Percentiles rank a stretch among this genome's conserved stretches.
phyloP scores from a whole-genome alignment of 2,113 vertebrate genomes.

The Clinocottus analis region DNA sequence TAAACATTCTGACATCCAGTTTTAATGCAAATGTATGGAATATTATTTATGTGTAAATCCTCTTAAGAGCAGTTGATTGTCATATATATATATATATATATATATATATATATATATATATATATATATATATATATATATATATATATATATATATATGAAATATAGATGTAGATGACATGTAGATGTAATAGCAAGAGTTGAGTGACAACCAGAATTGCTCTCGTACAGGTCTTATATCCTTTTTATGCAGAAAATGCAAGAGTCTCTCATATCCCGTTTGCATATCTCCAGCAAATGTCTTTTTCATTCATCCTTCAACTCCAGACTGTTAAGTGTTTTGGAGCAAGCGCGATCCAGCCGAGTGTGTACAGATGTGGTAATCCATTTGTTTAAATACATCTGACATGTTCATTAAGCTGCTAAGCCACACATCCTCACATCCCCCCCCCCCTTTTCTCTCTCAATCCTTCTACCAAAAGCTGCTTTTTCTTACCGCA shows the following conservation, averaged over 20 bases:
- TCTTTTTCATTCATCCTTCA: conserved; percentile 26
- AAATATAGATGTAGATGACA: not conserved
- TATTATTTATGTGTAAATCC: not conserved
- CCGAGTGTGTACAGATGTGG: conserved; percentile 68
- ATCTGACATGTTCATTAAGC: conserved; percentile 81
- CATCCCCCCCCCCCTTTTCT: conserved; percentile 55
- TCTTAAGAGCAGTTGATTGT: conserved; percentile 12
- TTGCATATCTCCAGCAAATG: conserved; percentile 6
- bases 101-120: too few relatives aligned
- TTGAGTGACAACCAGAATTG: conserved; percentile 17
- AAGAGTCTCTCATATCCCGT: conserved; percentile 4
- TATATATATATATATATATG: not conserved
- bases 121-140: too few relatives aligned
- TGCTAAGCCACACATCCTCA: conserved; percentile 73
- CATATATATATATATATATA: too few relatives aligned
- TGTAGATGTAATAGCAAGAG: not conserved
- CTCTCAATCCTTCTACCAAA: conserved; percentile 68
- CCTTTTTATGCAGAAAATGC: conserved; percentile 16
- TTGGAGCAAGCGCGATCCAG: conserved; percentile 46
- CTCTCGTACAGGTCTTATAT: conserved; percentile 22
- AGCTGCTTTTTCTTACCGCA: conserved; percentile 70
- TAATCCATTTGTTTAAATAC: conserved; percentile 82
- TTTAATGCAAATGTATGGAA: conserved; percentile 20
- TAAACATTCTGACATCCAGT: conserved; percentile 15
- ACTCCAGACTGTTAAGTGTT: conserved; percentile 40